phyloP scores from a whole-genome alignment of 2,888 invertebrate species.

The Pemphredon lugubris region DNA sequence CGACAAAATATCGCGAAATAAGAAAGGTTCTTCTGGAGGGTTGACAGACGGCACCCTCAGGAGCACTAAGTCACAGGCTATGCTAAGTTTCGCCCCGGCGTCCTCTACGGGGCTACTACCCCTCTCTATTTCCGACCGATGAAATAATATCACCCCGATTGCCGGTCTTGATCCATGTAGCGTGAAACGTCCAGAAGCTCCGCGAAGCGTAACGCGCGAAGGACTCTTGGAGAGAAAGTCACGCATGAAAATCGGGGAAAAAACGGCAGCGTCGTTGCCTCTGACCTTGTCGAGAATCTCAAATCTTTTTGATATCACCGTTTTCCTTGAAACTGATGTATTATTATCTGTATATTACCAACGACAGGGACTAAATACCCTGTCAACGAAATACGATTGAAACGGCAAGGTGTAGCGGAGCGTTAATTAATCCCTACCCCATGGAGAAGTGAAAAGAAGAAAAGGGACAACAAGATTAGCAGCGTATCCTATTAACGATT shows the following conservation, averaged over 20 bases:
- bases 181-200: constrained; percentile 55
- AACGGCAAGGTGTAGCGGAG: too few species aligned
- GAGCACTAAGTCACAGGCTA: constrained; percentile 80
- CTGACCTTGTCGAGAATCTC: too few species aligned
- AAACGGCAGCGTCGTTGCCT: too few species aligned
- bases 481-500: too few species aligned
- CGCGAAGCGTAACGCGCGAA: constrained; percentile 9
- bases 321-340: too few species aligned
- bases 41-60: constrained; percentile 79
- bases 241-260: constrained; percentile 34
- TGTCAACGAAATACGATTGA: too few species aligned
- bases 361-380: too few species aligned
- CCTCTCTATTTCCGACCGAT: constrained; percentile 68
- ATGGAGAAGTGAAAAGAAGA: too few species aligned
- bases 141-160: constrained; percentile 76
- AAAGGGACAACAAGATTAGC: too few species aligned
- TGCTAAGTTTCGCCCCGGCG: constrained; percentile 73
- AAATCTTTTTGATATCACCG: too few species aligned
- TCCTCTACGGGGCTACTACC: constrained; percentile 30
- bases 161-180: constrained; percentile 60
- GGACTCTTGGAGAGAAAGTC: constrained; percentile 36
- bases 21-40: constrained; percentile 68
- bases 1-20: constrained; percentile 80
- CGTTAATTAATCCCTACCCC: too few species aligned
- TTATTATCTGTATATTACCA: too few species aligned